Evolutionary conservation across 2,113 vertebrate species (phyloP), one percentile per base, ranked within the genome.

Genomic region (Thunnus thynnus): DNA sequence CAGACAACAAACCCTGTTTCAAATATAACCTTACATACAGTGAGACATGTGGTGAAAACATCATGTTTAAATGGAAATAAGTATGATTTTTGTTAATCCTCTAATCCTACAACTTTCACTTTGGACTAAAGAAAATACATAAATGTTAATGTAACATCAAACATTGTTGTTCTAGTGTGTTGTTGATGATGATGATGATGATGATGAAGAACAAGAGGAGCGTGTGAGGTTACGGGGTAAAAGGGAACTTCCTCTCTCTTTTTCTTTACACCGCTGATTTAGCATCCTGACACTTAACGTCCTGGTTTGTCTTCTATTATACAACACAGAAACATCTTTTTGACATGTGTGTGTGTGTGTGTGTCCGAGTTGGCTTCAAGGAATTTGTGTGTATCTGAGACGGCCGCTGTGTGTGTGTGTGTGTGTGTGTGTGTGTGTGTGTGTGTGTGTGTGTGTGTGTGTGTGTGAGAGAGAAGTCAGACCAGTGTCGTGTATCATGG

Each of bases 401-500:
- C 20, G 5, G 55, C 51, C n/a, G 51, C 12, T 63, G 58, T 69
- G 52, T 78, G 46, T 72, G 62, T 72, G 48, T 70, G 58, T 74
- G 60, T 62, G 54, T 82, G 36, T 69, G 51, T 67, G 52, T 61
- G 10, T 68, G 55, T 67, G 76, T n/a, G 62, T 44, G 56, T 22
- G 57, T 48, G 48, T 70, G 58, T 74, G 60, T 62, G 54, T 82
- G 36, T 69, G 51, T 67, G 52, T 61, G 10, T 68, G 55, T 67
- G 76, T n/a, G 62, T 44, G 56, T 22, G 57, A 41, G 52, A n/a
- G 44, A 4, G 54, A 14, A 27, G 63, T 61, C n/a, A 52, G 46
- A 74, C 48, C 27, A 81, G 91, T 85, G 85, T 93, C 84, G 82
- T 88, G 85, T 91, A 88, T 93, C 90, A 76, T 4, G 13, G 72